Evolutionary conservation across 2,888 invertebrate species (phyloP), one percentile per base, ranked within the genome.

Genomic region (Trichopria drosophilae): DNA sequence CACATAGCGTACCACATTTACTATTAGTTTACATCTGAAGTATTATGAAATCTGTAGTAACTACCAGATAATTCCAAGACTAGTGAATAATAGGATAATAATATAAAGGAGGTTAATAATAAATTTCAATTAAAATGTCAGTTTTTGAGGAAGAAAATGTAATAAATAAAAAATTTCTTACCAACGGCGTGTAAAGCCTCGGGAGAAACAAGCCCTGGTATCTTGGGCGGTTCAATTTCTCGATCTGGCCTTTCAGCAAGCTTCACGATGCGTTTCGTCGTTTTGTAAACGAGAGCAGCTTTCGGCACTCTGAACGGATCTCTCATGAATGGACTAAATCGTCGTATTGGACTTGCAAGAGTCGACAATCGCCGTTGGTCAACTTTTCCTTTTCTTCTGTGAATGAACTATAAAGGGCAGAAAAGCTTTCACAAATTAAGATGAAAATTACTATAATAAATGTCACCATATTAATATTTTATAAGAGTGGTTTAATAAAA

Each of bases 271-370:
- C 56, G 63, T 10, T 59, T 55, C 29, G 44, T 66, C 16, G 62
- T 56, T 19, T 46, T 40, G 55, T 66, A 69, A 19, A 10, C 39
- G n/a, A 71, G 61, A 6, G 71, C 70, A 12, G 43, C 10, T 3
- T 24, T 6, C n/a, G 57, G 31, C 4, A 71, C 65, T 10, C 20
- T 22, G 26, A 58, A 65, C 4, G 66, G 66, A 53, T 69, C 61
- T 22, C 39, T 56, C 7, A 9, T 9, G 7, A 32, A 40, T 6
- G 53, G 58, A 5, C 32, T 2, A 10, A 48, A 51, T 28, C 44
- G 58, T 34, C 43, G 23, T 3, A 41, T 15, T 3, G 68, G 67
- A 19, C 53, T 32, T 1, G 68, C 55, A 20, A 68, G 22, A 6
- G 37, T 49, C 4, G 62, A 52, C 20, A 66, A 7, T 29, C 61